Evolutionary conservation across 2,113 vertebrate genomes (phyloP), one percentile per base, ranked within the genome.

Genomic region (Gila orcuttii): DNA sequence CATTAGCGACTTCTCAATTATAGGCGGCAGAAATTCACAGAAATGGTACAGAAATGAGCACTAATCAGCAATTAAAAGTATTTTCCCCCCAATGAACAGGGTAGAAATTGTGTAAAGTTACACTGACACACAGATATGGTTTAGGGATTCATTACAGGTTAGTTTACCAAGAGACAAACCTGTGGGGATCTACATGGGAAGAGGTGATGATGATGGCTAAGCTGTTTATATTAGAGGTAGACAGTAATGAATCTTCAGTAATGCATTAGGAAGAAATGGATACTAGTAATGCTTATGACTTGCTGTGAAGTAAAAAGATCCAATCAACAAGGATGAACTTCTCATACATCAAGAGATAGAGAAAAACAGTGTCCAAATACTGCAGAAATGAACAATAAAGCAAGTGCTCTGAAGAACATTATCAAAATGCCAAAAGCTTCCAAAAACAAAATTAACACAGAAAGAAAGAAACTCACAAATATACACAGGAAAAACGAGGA

Each of bases 151-250:
- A 79, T 75, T 62, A 42, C 76, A 86, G 77, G 33, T 21, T n/a
- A 57, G 82, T 74, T 84, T 89, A 82, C 36, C 62, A 28, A 7
- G 21, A 79, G 50, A 84, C 60, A 79, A 69, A 74, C 62, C 79
- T 71, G 62, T 25, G 76, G 74, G 62, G n/a, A 50, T 78, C 79
- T 75, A 85, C 82, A 85, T n/a, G 39, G 50, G 39, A 28, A 85
- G 73, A 66, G 55, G 69, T 82, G 52, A 78, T 66, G 59, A 73
- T 66, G 60, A 74, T 82, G 86, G 59, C 62, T 75, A 75, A 75
- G 71, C 71, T 47, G 50, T 50, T 62, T 90, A 87, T 55, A 73
- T 87, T 89, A 93, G 93, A 95, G 94, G 94, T 94, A 93, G 93
- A 94, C 92, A 91, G 89, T 90, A 92, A 92, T 89, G 90, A 93